Base-by-base conservation (phyloP, 2,888 invertebrate species). In the Anodontia alba region DNA sequence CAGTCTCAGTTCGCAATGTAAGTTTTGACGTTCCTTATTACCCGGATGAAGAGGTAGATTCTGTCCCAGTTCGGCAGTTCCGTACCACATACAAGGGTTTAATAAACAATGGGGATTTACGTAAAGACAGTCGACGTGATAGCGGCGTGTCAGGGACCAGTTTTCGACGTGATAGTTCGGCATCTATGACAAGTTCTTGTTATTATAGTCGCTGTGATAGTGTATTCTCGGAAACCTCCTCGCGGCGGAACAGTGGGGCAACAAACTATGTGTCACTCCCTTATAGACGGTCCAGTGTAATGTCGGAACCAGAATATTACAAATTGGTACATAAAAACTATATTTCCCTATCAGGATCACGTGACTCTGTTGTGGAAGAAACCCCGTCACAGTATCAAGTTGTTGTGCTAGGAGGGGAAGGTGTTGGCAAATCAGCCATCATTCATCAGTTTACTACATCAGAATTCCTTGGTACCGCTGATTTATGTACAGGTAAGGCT, bases 21-120 rank as follows among this genome's bases (percentile, higher is more conserved):
- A 67, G 67, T 43, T 72, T 67, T 36, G 73, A 70, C 43, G 46
- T 73, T 33, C 62, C 73, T 8, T 69, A 73, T 8, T 46, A 70
- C 12, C 57, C 75, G 12, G 49, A 49, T 7, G 81, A 81, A 1
- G 31, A 70, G 10, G 68, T 71, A 5, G 78, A 76, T 20, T 66
- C 73, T 12, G 78, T 73, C 1, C 75, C 98, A 86, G 96, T 98
- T 89, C 96, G 99, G 88, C 98, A 98, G 95, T 99, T 99, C 95
- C 97, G 97, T 91, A 98, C 98, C 91, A 98, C 98, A 42, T 97
- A 97, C 94, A 97, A 97, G 94, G 98, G 98, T 31, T 97, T 98
- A 68, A 96, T 99, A 80, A 98, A 98, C 95, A 96, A 98, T 72
- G 99, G 99, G 0, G 99, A 99, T 43, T 76, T 85, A 51, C 73